Base-by-base conservation (phyloP, 2,797 vertebrate genomes). In the Hafferia zeledoni region DNA sequence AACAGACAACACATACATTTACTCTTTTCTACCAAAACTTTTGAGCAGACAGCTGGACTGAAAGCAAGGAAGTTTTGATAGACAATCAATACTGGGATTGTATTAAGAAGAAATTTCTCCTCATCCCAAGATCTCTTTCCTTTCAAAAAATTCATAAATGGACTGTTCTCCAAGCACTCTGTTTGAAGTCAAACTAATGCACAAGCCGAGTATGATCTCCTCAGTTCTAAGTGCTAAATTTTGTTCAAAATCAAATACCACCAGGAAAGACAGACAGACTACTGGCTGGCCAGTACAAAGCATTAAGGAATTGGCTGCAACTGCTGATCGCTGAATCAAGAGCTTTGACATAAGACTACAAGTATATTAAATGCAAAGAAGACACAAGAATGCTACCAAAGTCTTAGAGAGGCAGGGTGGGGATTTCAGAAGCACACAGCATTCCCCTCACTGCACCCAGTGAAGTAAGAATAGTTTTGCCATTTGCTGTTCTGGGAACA, bases 31-130 rank as follows among this genome's bases (percentile, higher is more conserved):
- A 49, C 18, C 22, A 85, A 97, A 87, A 97, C 92, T 96, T 96
- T 96, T n/a, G 60, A 94, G 9, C 50, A 81, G 86, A 81, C 93
- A 98, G 96, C 75, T 96, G 83, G 53, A 89, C 28, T 13, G 41
- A 64, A 89, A 60, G 79, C 68, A 59, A 89, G 19, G 64, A 63
- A 68, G 72, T 75, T 95, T 96, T 79, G 86, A 84, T 70, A 95
- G 79, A 83, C 65, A 81, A 81, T 19, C 43, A 61, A 33, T 72
- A 80, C 8, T 71, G 61, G 20, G 24, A 63, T 24, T 4, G 61
- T 49, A n/a, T 20, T 43, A 63, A 77, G 70, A 50, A 88, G n/a
- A 12, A 13, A 28, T n/a, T 63, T 63, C 31, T 20, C 24, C 15
- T 53, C 10, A 3, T 4, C 4, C 11, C 15, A 44, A 10, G 8